phyloP scores from a whole-genome alignment of 2,797 vertebrate genomes.

The Malurus leucopterus region DNA sequence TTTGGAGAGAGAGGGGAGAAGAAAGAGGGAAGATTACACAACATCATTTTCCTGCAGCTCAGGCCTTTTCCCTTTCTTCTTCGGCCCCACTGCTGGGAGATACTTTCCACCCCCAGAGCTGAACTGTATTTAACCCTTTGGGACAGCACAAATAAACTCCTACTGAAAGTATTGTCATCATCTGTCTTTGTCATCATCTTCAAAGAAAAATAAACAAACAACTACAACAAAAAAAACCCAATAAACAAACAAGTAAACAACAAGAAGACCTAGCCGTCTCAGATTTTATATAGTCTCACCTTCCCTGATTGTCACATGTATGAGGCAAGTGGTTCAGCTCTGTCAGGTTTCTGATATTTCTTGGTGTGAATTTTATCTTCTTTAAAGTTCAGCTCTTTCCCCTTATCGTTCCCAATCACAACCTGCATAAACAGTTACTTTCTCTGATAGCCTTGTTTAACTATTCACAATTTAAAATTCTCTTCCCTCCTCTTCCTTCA shows the following conservation, averaged over 20 bases:
- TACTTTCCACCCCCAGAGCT: neutral
- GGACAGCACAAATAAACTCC: neutral
- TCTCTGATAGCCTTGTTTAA: neutral
- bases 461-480: neutral
- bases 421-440: neutral
- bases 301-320: neutral
- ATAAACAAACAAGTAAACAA: neutral
- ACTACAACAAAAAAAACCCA: fast-evolving
- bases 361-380: neutral
- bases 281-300: neutral
- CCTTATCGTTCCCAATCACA: neutral
- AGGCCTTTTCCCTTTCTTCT: neutral
- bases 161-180: neutral
- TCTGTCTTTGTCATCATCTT: neutral
- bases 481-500: neutral
- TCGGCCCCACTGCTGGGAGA: neutral
- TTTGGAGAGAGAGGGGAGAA: neutral
- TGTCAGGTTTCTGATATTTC: neutral
- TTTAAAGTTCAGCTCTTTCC: neutral
- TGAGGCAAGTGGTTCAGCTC: neutral
- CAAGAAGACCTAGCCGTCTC: neutral
- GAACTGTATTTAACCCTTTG: neutral
- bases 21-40: neutral
- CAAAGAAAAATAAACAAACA: neutral
- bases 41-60: neutral